Evolutionary conservation across 2,797 vertebrate species (phyloP).

Genomic region (Coendou prehensilis): DNA sequence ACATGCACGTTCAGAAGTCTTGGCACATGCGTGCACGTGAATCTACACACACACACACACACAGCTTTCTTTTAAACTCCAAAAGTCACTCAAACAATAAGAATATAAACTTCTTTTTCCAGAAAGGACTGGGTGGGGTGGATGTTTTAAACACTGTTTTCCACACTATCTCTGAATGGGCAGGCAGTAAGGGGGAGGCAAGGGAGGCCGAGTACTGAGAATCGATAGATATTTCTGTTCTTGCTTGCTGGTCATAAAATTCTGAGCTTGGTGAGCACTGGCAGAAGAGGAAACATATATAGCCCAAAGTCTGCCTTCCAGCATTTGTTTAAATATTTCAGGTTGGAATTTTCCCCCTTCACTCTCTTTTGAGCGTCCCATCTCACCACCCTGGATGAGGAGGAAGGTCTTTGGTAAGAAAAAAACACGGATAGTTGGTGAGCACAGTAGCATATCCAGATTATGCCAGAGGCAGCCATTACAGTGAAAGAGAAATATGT

Average conservation of each 20-base stretch:
- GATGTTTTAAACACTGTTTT: background rate
- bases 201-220: background rate
- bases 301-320: background rate
- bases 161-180: background rate
- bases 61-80: background rate
- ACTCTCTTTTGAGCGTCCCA: background rate
- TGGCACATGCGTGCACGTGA: too few relatives aligned
- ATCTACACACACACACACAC: background rate
- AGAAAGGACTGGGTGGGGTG: background rate
- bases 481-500: background rate
- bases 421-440: background rate
- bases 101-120: background rate
- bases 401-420: background rate
- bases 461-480: background rate
- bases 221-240: background rate
- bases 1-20: rapidly evolving
- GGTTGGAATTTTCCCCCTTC: background rate
- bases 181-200: background rate
- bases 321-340: background rate
- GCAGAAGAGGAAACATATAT: background rate
- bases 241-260: background rate
- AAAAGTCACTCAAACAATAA: background rate
- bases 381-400: background rate
- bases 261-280: background rate
- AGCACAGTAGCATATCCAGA: background rate